Evolutionary conservation across 2,888 invertebrate genomes (phyloP), one percentile per base, ranked within the genome.

Genomic region (Electrophaes corylata): DNA sequence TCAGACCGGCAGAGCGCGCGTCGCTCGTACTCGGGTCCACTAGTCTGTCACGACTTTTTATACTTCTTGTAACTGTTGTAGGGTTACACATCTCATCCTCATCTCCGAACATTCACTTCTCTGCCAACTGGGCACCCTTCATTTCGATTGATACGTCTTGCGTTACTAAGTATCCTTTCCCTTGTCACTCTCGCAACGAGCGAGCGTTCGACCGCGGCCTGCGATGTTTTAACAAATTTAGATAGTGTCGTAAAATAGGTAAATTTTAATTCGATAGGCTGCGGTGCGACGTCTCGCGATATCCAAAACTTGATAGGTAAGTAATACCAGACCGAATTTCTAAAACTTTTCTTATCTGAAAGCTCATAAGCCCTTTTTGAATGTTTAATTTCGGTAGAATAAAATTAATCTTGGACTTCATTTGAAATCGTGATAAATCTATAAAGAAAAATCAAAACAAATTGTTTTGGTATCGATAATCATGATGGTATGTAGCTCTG

Each of bases 11-110:
- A 54, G 54, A 59, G 59, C 73, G 74, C 75, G 80, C 82, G 81
- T 80, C 81, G 75, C 58, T 58, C 49, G 67, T 72, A 73, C 81
- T 82, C 86, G 88, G 89, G 88, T 86, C 89, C 89, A 87, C 80
- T 86, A 87, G 84, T 88, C 87, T 86, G 83, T 87, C 88, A 82
- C 88, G 76, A 88, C 83, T 86, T 88, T 89, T 88, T 89, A 85
- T 88, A 90, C 88, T 86, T 85, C 77, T 71, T 79, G 80, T 83
- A 76, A 85, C 82, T 84, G 81, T 81, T 73, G 79, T 84, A 84
- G 85, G 70, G 78, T 83, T 78, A 79, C 81, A 70, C 73, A 71
- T 47, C 72, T 84, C 86, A 86, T 81, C 73, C 71, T 78, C 83
- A 81, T 76, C 71, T 72, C 71, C 81, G 69, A 73, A 70, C 75